Percentiles rank a stretch among this genome's conserved stretches.
Evolutionary conservation across 1,140 invertebrate genomes (phyloP).

Genomic region (Diorhabda sublineata): DNA sequence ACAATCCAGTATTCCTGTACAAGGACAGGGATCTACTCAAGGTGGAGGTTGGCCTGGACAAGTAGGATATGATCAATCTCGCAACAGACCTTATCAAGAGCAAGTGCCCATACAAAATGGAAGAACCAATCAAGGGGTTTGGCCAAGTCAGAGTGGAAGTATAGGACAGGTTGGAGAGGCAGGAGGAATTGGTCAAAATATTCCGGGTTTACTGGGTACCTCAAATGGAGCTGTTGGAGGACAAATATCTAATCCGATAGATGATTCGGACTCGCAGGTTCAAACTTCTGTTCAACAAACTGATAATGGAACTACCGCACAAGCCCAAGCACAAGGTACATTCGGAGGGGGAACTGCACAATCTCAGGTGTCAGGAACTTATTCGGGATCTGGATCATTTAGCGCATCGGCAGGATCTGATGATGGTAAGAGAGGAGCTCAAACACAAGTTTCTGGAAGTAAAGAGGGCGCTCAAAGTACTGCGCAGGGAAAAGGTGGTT

Average conservation of each 20-base stretch:
- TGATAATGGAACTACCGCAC: conserved; percentile 66
- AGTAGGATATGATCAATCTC: not conserved
- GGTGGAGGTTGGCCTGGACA: conserved; percentile 9
- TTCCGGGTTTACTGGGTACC: conserved; percentile 5
- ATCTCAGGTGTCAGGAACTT: conserved; percentile 73
- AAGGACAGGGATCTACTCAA: not conserved
- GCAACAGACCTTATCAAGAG: not conserved
- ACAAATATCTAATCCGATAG: conserved; percentile 34
- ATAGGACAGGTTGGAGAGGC: conserved; percentile 7
- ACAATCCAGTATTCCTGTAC: not conserved
- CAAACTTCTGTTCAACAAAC: conserved; percentile 64
- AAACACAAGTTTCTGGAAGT: conserved; percentile 67
- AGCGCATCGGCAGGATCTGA: conserved; percentile 76
- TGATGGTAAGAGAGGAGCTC: conserved; percentile 67
- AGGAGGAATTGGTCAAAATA: conserved; percentile 3
- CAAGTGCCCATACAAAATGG: not conserved
- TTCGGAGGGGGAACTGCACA: conserved; percentile 68
- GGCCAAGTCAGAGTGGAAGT: conserved; percentile 1
- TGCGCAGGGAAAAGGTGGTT: conserved; percentile 67
- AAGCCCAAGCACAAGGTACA: conserved; percentile 69
- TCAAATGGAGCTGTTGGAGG: conserved; percentile 10
- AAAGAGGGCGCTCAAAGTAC: conserved; percentile 68
- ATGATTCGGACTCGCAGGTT: conserved; percentile 69
- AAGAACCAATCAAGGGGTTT: not conserved
- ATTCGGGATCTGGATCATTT: conserved; percentile 70